Percentiles rank a stretch among this genome's conserved stretches.
Evolutionary conservation across 1,140 invertebrate genomes (phyloP).

Genomic region (Araneus ventricosus): DNA sequence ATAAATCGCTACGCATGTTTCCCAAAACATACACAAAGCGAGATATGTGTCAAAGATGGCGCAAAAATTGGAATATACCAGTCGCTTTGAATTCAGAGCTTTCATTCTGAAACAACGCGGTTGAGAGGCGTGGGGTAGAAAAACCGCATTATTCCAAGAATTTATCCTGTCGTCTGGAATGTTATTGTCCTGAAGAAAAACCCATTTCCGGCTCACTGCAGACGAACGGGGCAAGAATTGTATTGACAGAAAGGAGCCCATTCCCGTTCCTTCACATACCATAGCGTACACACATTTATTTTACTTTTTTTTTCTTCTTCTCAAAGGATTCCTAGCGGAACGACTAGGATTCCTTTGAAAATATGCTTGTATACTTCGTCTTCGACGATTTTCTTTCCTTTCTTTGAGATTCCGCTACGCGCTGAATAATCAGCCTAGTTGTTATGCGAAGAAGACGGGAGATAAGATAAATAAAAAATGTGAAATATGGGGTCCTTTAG

Average conservation of each 20-base stretch:
- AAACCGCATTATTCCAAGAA: conserved; percentile 29
- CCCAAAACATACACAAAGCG: background rate
- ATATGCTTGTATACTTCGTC: background rate
- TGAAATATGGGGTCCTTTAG: too few species aligned
- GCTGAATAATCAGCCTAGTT: background rate
- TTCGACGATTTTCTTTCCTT: background rate
- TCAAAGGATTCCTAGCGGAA: too few species aligned
- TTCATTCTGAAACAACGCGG: background rate
- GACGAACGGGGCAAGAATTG: background rate
- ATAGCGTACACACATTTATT: background rate
- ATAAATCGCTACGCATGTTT: background rate
- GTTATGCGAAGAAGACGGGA: background rate
- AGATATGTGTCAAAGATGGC: background rate
- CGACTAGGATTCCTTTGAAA: background rate
- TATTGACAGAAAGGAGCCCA: background rate
- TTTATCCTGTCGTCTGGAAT: conserved; percentile 29
- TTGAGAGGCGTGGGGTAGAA: background rate
- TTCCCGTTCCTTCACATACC: background rate
- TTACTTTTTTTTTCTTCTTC: background rate
- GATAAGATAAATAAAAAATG: too few species aligned
- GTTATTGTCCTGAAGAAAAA: conserved; percentile 32
- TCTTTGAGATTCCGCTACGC: background rate
- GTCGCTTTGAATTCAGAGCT: background rate
- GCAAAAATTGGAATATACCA: background rate
- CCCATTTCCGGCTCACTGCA: background rate